These are phyloP conservation scores for Oegoconia quadripuncta DNA, from an alignment of 2,888 invertebrate genomes.

Conservation along the genomic window DNA sequence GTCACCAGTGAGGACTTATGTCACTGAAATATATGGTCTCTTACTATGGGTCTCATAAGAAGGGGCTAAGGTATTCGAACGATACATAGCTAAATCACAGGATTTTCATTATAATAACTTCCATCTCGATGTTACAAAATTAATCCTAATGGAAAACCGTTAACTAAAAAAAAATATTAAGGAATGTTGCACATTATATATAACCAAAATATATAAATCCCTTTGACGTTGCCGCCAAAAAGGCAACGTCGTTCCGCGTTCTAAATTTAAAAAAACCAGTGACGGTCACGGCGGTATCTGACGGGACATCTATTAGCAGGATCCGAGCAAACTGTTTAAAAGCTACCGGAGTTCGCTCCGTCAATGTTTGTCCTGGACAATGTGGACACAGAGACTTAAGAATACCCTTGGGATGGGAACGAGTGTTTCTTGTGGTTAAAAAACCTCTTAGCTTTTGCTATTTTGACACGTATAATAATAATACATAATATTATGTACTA, in stretches of 20 bases:
- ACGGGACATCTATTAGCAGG: conserved; percentile 71
- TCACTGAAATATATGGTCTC: too few species aligned
- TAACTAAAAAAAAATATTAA: conserved; percentile 17
- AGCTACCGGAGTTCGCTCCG: conserved; percentile 71
- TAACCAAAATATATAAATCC: conserved; percentile 22
- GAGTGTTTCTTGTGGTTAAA: conserved; percentile 18
- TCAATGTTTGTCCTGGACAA: conserved; percentile 54
- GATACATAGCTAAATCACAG: too few species aligned
- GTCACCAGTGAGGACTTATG: too few species aligned
- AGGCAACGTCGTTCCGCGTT: conserved; percentile 25
- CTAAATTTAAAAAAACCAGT: conserved; percentile 34
- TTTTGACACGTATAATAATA: too few species aligned
- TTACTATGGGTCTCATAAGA: too few species aligned
- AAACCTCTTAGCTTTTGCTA: too few species aligned
- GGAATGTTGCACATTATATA: conserved; percentile 30
- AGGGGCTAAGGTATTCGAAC: too few species aligned
- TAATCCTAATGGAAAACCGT: too few species aligned
- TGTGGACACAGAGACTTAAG: conserved; percentile 36
- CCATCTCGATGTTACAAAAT: too few species aligned
- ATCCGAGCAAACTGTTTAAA: conserved; percentile 62
- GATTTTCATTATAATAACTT: too few species aligned
- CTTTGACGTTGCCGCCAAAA: conserved; percentile 19
- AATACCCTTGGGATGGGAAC: conserved; percentile 34
- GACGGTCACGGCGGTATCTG: conserved; percentile 35
- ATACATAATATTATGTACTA: too few species aligned